Evolutionary conservation across 2,113 vertebrate species (phyloP).

Genomic region (Eonycteris spelaea): DNA sequence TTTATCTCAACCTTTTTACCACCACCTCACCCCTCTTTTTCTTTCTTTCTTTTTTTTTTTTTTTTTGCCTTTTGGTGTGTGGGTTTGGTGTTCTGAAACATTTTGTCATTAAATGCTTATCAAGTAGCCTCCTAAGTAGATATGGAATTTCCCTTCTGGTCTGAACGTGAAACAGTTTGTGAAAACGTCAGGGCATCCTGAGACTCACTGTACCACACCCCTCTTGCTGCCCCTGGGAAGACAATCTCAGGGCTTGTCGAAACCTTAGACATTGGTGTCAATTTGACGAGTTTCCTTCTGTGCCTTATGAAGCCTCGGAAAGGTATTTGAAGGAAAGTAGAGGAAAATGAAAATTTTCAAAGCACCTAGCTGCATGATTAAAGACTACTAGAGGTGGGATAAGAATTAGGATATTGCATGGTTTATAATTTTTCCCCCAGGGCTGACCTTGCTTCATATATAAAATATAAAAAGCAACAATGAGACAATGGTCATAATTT

Average conservation of each 20-base stretch:
- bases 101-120: neutral
- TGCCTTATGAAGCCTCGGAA: neutral
- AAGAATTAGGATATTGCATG: neutral
- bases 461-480: slow-evolving; percentile 38
- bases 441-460: neutral
- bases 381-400: neutral
- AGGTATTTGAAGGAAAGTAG: neutral
- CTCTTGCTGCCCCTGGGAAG: neutral
- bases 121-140: neutral
- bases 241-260: neutral
- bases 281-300: neutral
- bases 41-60: neutral
- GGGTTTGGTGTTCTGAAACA: neutral
- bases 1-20: neutral
- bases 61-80: neutral
- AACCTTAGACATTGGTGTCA: neutral
- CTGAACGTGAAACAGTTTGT: neutral
- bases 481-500: slow-evolving; percentile 15
- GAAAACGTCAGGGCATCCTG: neutral
- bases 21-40: no score
- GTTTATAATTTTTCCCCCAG: neutral
- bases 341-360: neutral
- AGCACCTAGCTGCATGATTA: neutral
- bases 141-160: neutral
- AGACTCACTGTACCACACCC: neutral